Conservation (phyloP, 2,113 vertebrate genomes). For the Motacilla alba region DNA sequence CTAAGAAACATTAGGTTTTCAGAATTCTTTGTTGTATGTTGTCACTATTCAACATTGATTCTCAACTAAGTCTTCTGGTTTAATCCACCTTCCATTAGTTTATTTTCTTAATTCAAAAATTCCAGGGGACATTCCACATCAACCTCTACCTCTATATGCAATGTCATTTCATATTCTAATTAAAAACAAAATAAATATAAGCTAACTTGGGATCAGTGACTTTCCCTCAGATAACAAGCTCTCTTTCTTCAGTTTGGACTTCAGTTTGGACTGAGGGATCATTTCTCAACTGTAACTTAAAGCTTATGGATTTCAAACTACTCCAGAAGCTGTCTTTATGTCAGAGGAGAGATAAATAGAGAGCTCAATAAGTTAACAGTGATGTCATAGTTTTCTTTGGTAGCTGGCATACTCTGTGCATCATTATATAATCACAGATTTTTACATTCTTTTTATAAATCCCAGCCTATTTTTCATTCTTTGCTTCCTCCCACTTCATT, state of each 20-base stretch:
- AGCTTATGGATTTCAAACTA: neutral
- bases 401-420: neutral
- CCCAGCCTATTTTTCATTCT: constrained; percentile 50
- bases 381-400: neutral
- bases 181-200: neutral
- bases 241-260: neutral
- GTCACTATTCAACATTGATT: neutral
- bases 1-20: neutral
- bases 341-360: neutral
- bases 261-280: neutral
- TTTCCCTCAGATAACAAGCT: neutral
- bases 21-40: neutral
- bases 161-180: neutral
- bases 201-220: neutral
- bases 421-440: constrained; percentile 49
- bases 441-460: constrained; percentile 52
- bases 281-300: neutral
- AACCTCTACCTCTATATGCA: neutral
- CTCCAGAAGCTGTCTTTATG: neutral
- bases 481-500: constrained; percentile 35
- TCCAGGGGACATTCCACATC: neutral
- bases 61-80: neutral
- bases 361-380: neutral
- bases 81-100: neutral
- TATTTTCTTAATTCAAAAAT: neutral